Evolutionary conservation across 2,113 vertebrate species (phyloP).

Genomic region (Gulo gulo): DNA sequence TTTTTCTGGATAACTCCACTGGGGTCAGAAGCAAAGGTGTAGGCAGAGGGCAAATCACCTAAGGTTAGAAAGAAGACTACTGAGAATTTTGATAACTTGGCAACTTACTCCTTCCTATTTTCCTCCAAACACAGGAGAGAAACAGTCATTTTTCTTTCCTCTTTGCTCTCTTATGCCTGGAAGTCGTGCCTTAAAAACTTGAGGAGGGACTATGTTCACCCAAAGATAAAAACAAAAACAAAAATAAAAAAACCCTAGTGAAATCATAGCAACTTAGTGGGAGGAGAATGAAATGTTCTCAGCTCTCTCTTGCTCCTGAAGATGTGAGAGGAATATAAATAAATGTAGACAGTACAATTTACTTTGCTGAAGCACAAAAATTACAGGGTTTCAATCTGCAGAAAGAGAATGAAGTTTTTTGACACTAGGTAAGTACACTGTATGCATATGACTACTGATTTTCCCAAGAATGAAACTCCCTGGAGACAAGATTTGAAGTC

Average conservation of each 20-base stretch:
- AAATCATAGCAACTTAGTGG: constrained; percentile 73
- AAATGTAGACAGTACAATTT: constrained; percentile 72
- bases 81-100: neutral
- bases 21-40: neutral
- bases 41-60: neutral
- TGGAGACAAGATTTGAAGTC: neutral
- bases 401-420: constrained; percentile 38
- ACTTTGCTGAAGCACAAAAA: constrained; percentile 74
- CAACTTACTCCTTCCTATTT: neutral
- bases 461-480: neutral
- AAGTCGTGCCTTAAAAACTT: constrained; percentile 47
- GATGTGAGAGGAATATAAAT: constrained; percentile 78
- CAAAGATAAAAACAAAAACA: constrained; percentile 62
- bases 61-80: neutral
- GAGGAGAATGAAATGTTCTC: constrained; percentile 80
- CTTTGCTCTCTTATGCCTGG: neutral
- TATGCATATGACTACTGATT: constrained; percentile 4
- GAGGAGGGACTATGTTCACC: neutral
- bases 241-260: constrained; percentile 57
- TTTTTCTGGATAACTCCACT: neutral
- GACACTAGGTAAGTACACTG: constrained; percentile 24
- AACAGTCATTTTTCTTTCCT: neutral
- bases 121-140: neutral
- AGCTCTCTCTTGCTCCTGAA: constrained; percentile 74
- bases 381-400: constrained; percentile 78